These are phyloP conservation scores for Emberiza fucata DNA, from an alignment of 2,113 vertebrate genomes.

Conservation along the genomic window DNA sequence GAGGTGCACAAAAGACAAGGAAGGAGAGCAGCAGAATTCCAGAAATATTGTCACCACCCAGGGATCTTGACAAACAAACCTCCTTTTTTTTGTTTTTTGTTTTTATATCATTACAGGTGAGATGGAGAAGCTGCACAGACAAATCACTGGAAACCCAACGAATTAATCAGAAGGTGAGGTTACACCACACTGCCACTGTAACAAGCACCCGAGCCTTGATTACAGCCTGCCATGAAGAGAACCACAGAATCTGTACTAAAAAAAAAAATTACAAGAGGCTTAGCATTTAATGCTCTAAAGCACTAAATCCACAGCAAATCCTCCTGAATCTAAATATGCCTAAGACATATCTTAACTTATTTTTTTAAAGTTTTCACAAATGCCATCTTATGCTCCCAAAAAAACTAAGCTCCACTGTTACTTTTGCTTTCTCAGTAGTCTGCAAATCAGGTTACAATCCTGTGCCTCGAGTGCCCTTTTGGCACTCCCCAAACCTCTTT, in stretches of 20 bases:
- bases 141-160: not conserved
- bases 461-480: not conserved
- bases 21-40: not conserved
- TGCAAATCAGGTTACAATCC: not conserved
- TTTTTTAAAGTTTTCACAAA: not conserved
- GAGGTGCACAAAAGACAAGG: not conserved
- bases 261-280: not conserved
- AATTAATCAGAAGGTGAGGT: not conserved
- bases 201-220: not conserved
- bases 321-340: not conserved
- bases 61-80: not conserved
- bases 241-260: not conserved
- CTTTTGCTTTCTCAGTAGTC: not conserved
- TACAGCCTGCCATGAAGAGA: not conserved
- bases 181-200: not conserved
- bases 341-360: not conserved
- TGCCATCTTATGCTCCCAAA: not conserved
- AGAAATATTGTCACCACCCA: not conserved
- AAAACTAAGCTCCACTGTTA: not conserved
- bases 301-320: constrained; percentile 56
- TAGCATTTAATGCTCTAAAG: constrained; percentile 31
- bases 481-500: not conserved
- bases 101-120: not conserved
- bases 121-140: not conserved
- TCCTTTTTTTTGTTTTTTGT: too few relatives aligned